A percentile compares a stretch with the other conserved stretches of the same genome.
phyloP scores from a whole-genome alignment of 2,113 vertebrate species.

The Zosterops japonicus region DNA sequence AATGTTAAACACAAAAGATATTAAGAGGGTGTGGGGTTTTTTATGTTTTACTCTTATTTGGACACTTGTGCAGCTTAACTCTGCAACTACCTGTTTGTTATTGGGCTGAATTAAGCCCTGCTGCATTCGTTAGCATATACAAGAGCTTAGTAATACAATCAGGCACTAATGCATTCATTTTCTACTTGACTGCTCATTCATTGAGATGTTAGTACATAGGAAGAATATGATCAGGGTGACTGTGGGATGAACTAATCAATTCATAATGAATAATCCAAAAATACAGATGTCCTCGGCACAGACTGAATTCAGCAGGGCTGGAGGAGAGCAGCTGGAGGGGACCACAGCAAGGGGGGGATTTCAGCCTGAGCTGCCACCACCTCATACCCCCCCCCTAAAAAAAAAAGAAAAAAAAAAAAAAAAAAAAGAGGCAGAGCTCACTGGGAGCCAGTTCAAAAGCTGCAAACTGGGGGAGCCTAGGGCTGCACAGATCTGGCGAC shows the following conservation, averaged over 20 bases:
- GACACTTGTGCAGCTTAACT: constrained; percentile 16
- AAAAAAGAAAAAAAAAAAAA: too few relatives aligned
- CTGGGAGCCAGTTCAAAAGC: not conserved
- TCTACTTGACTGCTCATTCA: constrained; percentile 81
- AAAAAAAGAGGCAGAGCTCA: not conserved
- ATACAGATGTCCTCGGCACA: not conserved
- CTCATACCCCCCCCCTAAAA: not conserved
- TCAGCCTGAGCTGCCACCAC: not conserved
- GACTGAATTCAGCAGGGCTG: not conserved
- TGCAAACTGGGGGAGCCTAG: not conserved
- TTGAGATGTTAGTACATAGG: constrained; percentile 71
- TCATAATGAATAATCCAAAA: constrained; percentile 44
- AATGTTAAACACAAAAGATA: constrained; percentile 8
- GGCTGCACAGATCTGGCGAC: not conserved
- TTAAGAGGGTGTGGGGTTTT: not conserved
- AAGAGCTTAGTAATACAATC: constrained; percentile 72
- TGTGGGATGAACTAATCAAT: constrained; percentile 45
- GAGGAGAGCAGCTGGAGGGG: not conserved
- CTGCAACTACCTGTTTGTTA: constrained; percentile 50
- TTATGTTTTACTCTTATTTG: not conserved
- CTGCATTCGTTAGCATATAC: constrained; percentile 5
- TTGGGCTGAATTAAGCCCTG: not conserved
- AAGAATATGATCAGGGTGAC: constrained; percentile 55
- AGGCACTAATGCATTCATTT: constrained; percentile 82
- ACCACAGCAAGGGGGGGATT: not conserved